Base-by-base conservation (phyloP, 2,888 invertebrate species). In the Cryptophagus acutangulus region DNA sequence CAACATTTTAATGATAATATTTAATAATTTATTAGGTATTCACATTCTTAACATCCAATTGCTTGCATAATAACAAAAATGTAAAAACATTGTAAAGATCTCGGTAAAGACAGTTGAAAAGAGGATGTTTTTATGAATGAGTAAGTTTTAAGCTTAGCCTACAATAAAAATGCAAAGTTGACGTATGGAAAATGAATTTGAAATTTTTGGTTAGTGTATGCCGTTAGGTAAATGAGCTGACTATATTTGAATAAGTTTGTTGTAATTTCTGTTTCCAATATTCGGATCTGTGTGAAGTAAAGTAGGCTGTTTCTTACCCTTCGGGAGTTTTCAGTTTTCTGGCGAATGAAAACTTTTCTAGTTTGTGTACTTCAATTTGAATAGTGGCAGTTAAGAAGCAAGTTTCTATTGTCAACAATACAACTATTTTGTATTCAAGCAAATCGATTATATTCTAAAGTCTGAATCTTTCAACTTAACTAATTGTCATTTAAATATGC, bases 241-340 rank as follows among this genome's bases (percentile, higher is more conserved):
- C 24, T 20, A 20, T 20, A 20, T 20, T 20, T 20, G 24, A 20
- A 20, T 20, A 20, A 20, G 6, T 20, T 20, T n/a, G n/a, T n/a
- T 20, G 24, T 20, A 20, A 20, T 20, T 20, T 20, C 24, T 20
- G 24, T 20, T 20, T 20, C 24, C 24, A n/a, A 20, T 20, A 20
- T 20, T 20, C 24, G 24, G 6, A 20, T 20, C 24, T 20, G 24
- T 20, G 6, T 20, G 24, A 20, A 20, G n/a, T 20, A n/a, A 20
- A 20, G n/a, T 20, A 20, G n/a, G 24, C 24, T 20, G 24, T 20
- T 20, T 6, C 24, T 20, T 20, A n/a, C 24, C 24, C 24, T 20
- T 20, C n/a, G 24, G 24, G 24, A 20, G 24, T 20, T 20, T 20
- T 20, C 24, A 20, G 24, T 20, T 20, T 20, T 20, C 24, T 20